Evolutionary conservation across 2,113 vertebrate genomes (phyloP).

Genomic region (Ptyas mucosa): DNA sequence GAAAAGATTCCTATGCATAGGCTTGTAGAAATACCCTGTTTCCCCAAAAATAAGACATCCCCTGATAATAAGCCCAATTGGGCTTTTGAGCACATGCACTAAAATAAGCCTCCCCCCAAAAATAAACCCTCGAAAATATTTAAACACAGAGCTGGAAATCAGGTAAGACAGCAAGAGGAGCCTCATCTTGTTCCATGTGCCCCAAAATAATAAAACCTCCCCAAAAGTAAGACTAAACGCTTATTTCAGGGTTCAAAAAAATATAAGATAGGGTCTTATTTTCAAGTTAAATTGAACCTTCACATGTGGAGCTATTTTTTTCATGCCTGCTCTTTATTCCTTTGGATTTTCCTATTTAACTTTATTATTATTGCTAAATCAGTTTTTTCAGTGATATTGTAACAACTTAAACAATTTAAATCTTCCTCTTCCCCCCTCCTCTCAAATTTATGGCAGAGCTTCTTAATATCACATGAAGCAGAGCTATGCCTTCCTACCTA

Average conservation of each 20-base stretch:
- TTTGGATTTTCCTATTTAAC: not conserved
- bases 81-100: too few relatives aligned
- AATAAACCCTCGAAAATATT: too few relatives aligned
- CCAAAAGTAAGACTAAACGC: too few relatives aligned
- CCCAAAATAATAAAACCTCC: too few relatives aligned
- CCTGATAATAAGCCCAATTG: too few relatives aligned
- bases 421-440: not conserved
- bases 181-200: too few relatives aligned
- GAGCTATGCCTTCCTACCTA: conserved; percentile 4
- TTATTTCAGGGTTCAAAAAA: too few relatives aligned
- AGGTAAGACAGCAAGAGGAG: too few relatives aligned
- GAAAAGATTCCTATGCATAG: not conserved
- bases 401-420: not conserved
- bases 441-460: not conserved
- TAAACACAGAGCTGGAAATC: too few relatives aligned
- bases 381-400: not conserved
- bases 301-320: not conserved
- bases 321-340: not conserved
- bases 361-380: not conserved
- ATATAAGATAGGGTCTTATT: too few relatives aligned
- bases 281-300: not conserved
- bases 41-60: too few relatives aligned
- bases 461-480: not conserved
- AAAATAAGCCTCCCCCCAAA: too few relatives aligned
- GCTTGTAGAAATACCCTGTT: not conserved